Conservation (phyloP, 2,797 vertebrate species). For the Carduelis carduelis region DNA sequence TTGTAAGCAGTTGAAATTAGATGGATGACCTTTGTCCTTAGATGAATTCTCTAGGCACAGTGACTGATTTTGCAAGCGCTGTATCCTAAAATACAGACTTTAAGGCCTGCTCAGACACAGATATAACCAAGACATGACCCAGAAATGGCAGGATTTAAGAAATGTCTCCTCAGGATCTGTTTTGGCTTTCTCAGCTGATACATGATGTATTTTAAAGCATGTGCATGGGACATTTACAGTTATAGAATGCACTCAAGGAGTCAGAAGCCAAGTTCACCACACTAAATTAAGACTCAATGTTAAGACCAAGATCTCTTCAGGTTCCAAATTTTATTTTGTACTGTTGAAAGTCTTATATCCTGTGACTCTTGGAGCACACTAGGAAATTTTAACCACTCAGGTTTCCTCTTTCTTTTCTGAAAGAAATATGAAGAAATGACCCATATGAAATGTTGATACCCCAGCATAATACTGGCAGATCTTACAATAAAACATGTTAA, state of each 20-base stretch:
- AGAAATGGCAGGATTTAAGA: background rate
- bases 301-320: background rate
- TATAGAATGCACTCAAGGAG: background rate
- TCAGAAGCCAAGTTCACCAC: background rate
- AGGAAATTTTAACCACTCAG: background rate
- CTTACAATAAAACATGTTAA: background rate
- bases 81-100: background rate
- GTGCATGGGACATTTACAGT: background rate
- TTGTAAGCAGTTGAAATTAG: background rate
- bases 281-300: background rate
- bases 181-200: background rate
- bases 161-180: background rate
- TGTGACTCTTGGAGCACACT: background rate
- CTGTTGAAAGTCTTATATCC: background rate
- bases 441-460: background rate
- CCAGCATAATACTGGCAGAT: background rate
- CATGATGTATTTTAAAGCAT: background rate
- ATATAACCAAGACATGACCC: background rate
- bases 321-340: background rate
- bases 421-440: background rate
- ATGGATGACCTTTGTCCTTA: background rate
- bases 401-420: background rate
- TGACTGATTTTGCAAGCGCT: background rate
- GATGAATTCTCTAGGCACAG: background rate
- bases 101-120: background rate